Evolutionary conservation across 2,113 vertebrate species (phyloP).

Genomic region (Castor canadensis): DNA sequence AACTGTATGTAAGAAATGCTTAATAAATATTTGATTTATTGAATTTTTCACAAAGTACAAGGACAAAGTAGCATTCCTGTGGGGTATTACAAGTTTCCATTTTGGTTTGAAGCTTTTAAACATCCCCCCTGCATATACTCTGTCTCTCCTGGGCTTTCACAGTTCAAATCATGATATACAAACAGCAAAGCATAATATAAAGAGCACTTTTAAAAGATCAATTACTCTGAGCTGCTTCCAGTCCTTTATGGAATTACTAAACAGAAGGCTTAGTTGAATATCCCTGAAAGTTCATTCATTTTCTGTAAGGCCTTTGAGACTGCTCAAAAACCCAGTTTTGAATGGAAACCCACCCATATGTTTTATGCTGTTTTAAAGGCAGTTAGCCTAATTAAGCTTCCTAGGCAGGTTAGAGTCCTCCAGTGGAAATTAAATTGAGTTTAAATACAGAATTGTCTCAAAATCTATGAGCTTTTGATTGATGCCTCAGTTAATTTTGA

Average conservation of each 20-base stretch:
- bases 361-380: conserved; percentile 64
- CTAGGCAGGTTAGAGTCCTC: conserved; percentile 68
- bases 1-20: conserved; percentile 15
- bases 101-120: conserved; percentile 43
- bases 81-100: not conserved
- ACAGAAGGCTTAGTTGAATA: conserved; percentile 65
- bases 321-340: conserved; percentile 64
- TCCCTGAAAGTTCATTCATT: conserved; percentile 58
- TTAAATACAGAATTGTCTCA: conserved; percentile 79
- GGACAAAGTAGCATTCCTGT: not conserved
- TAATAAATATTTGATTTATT: conserved; percentile 51
- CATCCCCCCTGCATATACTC: not conserved
- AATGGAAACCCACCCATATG: conserved; percentile 73
- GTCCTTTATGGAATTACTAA: conserved; percentile 42
- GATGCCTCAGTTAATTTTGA: conserved; percentile 71
- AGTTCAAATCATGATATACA: conserved; percentile 25
- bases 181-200: conserved; percentile 43
- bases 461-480: conserved; percentile 77
- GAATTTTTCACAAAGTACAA: conserved; percentile 33
- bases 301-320: conserved; percentile 65
- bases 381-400: conserved; percentile 79
- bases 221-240: conserved; percentile 45
- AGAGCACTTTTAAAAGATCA: conserved; percentile 60
- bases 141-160: not conserved
- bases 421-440: conserved; percentile 64